Base-by-base conservation (phyloP, 92 coral and sea anemone genomes). In the Zoanthus solanderi region DNA sequence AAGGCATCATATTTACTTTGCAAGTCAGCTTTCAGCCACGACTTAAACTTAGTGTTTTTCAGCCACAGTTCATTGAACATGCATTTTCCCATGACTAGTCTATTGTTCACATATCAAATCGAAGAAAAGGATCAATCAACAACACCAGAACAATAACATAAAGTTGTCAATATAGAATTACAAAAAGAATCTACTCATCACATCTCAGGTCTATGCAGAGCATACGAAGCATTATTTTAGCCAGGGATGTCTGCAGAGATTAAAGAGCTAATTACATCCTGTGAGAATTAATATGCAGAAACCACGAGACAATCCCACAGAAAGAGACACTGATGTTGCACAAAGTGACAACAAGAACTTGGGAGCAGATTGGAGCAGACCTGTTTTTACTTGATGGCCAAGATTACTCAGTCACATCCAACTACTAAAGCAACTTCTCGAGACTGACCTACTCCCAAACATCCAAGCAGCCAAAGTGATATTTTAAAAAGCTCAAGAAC, bases 361-460 rank as follows among this genome's bases (percentile, higher is more conserved):
- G 87, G 89, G 82, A 83, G 72, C 61, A 88, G 82, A 66, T 91
- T 1, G 79, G 87, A n/a, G 71, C 65, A 16, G 78, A 86, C 75
- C 67, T 90, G 34, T 90, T 90, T 31, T 44, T 45, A n/a, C 67
- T 78, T 45, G 72, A 53, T 4, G 47, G 37, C 50, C 79, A 78
- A 45, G 73, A 56, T 37, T 0, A 37, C 4, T 37, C 4, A 37
- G 42, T 2, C 4, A 37, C 42, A 37, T 37, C 42, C 42, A 32
- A 91, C 78, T 91, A 91, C 15, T 83, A 83, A 87, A 91, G 89
- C 75, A 88, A 88, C 46, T 82, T 91, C 72, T 88, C 48, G 93
- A 90, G 32, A 65, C 74, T 30, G 88, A 87, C 75, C 42, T 52
- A 37, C 42, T 37, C 42, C 42, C 42, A 37, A 37, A 37, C 42